A percentile compares a stretch with the other conserved stretches of the same genome.
phyloP scores from a whole-genome alignment of 2,113 vertebrate species.

The Oreocharis arfaki region DNA sequence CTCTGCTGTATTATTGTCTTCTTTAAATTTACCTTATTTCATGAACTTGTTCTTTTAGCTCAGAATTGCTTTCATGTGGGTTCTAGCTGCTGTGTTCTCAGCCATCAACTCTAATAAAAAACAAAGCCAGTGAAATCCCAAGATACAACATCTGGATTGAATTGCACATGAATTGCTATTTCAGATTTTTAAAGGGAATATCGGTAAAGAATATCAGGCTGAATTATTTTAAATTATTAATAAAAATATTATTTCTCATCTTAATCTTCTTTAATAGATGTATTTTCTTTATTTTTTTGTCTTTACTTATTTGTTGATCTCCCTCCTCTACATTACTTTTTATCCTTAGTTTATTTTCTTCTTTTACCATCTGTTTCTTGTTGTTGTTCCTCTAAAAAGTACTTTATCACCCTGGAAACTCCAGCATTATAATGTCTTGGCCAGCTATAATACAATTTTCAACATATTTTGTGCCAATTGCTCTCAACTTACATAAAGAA shows the following conservation, averaged over 20 bases:
- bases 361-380: not conserved
- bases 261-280: not conserved
- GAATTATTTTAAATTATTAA: not conserved
- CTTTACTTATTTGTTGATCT: not conserved
- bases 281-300: not conserved
- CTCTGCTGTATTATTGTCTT: not conserved
- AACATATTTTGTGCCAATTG: not conserved
- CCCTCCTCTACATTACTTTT: not conserved
- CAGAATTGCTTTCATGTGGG: not conserved
- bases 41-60: not conserved
- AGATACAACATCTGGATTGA: not conserved
- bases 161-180: fast-evolving
- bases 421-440: not conserved
- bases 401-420: not conserved
- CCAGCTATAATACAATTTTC: not conserved
- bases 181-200: not conserved
- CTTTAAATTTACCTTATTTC: not conserved
- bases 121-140: not conserved
- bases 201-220: not conserved
- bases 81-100: not conserved
- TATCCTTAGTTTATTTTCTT: not conserved
- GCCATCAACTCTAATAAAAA: not conserved
- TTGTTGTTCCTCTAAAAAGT: not conserved
- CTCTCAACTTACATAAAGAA: not conserved
- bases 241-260: not conserved